Conservation (phyloP, 2,888 invertebrate genomes). For the Adela reaumurella region DNA sequence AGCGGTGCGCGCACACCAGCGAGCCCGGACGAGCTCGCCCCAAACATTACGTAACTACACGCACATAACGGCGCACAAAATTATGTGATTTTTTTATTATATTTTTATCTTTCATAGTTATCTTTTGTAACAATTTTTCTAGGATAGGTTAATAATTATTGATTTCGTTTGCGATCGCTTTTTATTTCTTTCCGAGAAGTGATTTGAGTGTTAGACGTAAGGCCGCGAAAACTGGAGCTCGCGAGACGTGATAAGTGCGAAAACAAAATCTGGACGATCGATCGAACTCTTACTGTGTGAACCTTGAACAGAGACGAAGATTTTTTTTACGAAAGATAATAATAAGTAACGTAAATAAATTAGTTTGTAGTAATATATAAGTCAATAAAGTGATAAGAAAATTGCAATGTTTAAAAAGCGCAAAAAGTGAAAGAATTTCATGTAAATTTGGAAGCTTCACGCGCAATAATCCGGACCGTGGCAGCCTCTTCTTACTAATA, state of each 20-base stretch:
- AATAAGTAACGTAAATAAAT: neutral
- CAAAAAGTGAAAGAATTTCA: neutral
- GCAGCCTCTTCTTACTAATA: too few relatives aligned
- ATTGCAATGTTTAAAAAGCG: neutral
- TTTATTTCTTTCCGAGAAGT: neutral
- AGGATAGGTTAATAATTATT: slow-evolving; percentile 30
- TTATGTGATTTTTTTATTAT: slow-evolving; percentile 36
- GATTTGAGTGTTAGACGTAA: neutral
- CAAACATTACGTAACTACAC: slow-evolving; percentile 53
- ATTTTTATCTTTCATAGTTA: slow-evolving; percentile 40
- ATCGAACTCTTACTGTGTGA: neutral
- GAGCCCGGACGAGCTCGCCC: slow-evolving; percentile 13
- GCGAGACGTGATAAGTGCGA: neutral
- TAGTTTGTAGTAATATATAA: too few relatives aligned
- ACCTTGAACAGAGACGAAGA: too few relatives aligned
- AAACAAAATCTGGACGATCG: neutral
- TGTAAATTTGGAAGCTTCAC: neutral
- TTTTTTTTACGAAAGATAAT: neutral
- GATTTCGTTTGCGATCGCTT: neutral
- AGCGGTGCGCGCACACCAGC: slow-evolving; percentile 16
- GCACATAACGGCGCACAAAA: slow-evolving; percentile 57
- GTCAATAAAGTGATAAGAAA: neutral
- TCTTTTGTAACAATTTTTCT: slow-evolving; percentile 48
- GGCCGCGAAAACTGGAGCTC: neutral
- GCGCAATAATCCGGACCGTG: neutral